phyloP scores from a whole-genome alignment of 2,113 vertebrate species.

The Willisornis vidua region DNA sequence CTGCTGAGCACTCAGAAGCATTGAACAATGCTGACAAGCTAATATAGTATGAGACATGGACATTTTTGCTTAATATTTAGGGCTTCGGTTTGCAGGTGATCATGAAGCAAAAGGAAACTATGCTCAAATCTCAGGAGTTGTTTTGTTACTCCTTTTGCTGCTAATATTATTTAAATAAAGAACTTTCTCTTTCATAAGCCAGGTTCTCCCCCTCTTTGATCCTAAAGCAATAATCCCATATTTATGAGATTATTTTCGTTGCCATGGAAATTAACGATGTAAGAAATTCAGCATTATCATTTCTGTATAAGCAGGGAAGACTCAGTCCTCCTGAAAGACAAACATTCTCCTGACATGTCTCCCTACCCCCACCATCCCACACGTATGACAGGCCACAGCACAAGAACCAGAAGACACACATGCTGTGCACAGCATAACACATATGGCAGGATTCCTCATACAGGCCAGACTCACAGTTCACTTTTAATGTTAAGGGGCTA shows the following conservation, averaged over 20 bases:
- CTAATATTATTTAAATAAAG: slow-evolving; percentile 1
- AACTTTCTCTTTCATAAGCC: background rate
- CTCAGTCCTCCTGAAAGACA: background rate
- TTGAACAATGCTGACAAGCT: background rate
- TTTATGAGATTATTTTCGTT: slow-evolving; percentile 53
- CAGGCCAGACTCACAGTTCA: background rate
- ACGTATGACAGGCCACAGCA: background rate
- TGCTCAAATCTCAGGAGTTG: background rate
- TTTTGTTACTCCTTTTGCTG: background rate
- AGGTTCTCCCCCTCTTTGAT: slow-evolving; percentile 26
- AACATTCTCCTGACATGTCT: background rate
- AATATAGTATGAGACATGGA: background rate
- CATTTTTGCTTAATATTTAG: background rate
- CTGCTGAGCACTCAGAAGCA: background rate
- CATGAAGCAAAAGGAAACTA: background rate
- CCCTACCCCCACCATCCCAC: background rate
- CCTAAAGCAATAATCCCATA: slow-evolving; percentile 42
- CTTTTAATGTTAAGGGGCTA: background rate
- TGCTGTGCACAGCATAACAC: accelerated
- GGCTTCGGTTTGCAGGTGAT: background rate
- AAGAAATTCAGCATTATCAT: slow-evolving; percentile 13
- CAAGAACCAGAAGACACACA: background rate
- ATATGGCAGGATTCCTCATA: background rate
- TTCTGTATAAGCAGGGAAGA: background rate
- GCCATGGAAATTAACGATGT: slow-evolving; percentile 38